Base-by-base conservation (phyloP, 2,113 vertebrate species). In the Casuarius casuarius region DNA sequence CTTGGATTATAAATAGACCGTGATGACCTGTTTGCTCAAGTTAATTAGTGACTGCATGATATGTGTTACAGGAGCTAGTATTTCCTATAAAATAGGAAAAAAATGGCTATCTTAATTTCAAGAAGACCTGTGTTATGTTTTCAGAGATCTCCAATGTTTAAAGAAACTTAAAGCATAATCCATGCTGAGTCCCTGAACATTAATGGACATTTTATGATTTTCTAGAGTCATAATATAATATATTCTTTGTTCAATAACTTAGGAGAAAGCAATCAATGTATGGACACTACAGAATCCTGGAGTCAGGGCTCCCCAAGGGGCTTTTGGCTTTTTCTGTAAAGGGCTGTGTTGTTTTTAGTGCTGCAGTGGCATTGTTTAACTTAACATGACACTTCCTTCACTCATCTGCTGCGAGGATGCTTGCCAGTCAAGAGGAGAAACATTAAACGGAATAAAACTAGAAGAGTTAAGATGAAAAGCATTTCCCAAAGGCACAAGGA, bases 231-330 rank as follows among this genome's bases (percentile, higher is more conserved):
- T 80, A 90, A 67, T 63, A 75, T 74, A 91, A 94, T 78, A 91
- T 75, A 89, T 84, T 92, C 21, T 94, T 68, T 61, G 40, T 86
- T 97, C 96, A 95, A 95, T 97, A 97, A 85, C 73, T 90, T 94
- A 89, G 40, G 35, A 96, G 80, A 96, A 96, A 93, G 12, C 58
- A 95, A 96, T 97, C 97, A 94, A 96, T 97, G 97, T 66, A 76
- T 0, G 5, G 74, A 94, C 51, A 85, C 40, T 87, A 85, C 54
- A 83, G 59, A 87, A 84, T 95, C 42, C 66, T 76, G 80, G 49
- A 94, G 40, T 78, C 52, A 84, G 46, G 62, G 59, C 42, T 71
- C 62, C 90, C 95, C 87, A 7, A 0, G 8, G 79, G 93, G 85
- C 83, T 85, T 78, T 94, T 87, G 56, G 33, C n/a, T 84, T 87